Percentiles rank a stretch among this genome's conserved stretches.
These are phyloP conservation scores for Riparia riparia DNA, from an alignment of 2,113 vertebrate genomes.

Conservation along the genomic window DNA sequence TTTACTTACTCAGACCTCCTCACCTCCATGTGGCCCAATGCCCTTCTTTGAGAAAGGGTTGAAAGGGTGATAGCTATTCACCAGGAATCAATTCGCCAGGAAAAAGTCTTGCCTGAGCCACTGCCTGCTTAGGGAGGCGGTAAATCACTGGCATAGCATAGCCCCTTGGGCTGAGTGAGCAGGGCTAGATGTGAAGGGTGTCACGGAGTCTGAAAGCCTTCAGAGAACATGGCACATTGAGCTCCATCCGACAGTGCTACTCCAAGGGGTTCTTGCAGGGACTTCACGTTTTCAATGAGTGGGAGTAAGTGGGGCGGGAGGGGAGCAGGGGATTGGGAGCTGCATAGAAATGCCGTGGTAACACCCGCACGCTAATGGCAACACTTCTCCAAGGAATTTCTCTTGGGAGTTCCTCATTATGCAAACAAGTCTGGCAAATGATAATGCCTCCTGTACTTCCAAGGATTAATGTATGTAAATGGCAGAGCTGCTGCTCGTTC, in stretches of 20 bases:
- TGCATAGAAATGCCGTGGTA: neutral
- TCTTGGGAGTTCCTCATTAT: constrained; percentile 62
- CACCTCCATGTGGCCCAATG: neutral
- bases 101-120: neutral
- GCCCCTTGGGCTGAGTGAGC: neutral
- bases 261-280: neutral
- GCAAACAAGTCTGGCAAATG: constrained; percentile 61
- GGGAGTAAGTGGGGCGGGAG: neutral
- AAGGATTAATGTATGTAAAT: constrained; percentile 59
- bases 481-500: neutral
- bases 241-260: neutral
- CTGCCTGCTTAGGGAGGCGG: neutral
- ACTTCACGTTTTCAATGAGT: neutral
- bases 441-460: constrained; percentile 53
- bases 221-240: neutral
- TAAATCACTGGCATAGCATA: neutral
- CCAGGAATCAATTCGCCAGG: neutral
- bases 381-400: constrained; percentile 36
- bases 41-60: neutral
- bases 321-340: neutral
- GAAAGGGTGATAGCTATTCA: neutral
- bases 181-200: neutral
- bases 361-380: neutral
- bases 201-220: neutral
- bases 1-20: neutral